Conservation (phyloP, 2,113 vertebrate genomes). For the Corydoras maculifer region DNA sequence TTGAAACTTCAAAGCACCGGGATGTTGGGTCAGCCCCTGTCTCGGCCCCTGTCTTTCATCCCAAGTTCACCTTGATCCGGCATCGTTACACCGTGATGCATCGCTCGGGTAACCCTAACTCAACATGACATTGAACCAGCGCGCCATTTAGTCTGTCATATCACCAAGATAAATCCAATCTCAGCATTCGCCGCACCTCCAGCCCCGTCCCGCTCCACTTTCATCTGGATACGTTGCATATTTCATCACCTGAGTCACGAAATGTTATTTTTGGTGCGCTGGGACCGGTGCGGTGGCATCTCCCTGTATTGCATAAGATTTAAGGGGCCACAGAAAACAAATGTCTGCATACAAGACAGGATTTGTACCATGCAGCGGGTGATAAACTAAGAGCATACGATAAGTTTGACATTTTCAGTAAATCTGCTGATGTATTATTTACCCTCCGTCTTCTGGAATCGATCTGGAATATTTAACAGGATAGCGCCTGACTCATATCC, state of each 20-base stretch:
- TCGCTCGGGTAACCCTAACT: neutral
- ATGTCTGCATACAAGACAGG: no score
- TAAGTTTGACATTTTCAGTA: no score
- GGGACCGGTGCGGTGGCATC: no score
- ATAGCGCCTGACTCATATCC: constrained; percentile 17
- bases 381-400: no score
- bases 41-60: neutral
- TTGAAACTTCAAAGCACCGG: neutral
- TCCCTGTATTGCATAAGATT: no score
- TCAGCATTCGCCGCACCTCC: neutral
- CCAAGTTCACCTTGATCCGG: neutral
- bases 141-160: neutral
- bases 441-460: neutral
- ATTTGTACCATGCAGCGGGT: no score
- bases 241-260: neutral
- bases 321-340: no score
- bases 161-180: constrained; percentile 2
- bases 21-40: neutral
- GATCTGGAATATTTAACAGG: constrained; percentile 15
- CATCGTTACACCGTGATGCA: neutral
- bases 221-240: neutral
- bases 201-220: neutral
- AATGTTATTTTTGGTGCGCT: constrained; percentile 24
- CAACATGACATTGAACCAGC: neutral
- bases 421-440: constrained; percentile 7